A percentile compares a stretch with the other conserved stretches of the same genome.
Evolutionary conservation across 1,140 invertebrate species (phyloP).

Genomic region (Vollenhovia emeryi): DNA sequence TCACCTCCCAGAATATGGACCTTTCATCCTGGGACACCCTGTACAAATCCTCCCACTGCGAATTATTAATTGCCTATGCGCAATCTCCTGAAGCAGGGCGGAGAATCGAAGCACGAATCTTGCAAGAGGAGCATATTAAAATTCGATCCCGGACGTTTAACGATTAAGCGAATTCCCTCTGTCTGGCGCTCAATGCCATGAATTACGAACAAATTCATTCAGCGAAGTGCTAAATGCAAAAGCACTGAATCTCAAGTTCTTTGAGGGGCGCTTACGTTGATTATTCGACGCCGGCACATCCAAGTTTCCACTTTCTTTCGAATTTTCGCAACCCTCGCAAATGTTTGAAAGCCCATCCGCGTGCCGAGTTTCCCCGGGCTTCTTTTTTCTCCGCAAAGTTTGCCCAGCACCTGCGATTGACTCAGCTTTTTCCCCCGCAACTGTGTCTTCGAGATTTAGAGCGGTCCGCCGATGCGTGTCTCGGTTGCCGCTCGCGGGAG

Average conservation of each 20-base stretch:
- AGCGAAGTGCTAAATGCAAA: not conserved
- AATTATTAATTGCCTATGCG: not conserved
- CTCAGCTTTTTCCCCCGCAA: not conserved
- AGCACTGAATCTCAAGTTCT: not conserved
- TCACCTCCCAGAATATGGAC: too few relatives aligned
- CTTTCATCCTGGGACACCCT: too few relatives aligned
- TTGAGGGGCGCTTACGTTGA: not conserved
- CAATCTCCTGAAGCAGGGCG: not conserved
- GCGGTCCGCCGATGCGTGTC: not conserved
- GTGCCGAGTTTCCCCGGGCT: not conserved
- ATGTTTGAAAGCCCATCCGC: not conserved
- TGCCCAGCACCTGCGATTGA: slow-evolving; percentile 6
- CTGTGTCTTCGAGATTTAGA: slow-evolving; percentile 29
- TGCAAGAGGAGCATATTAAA: not conserved
- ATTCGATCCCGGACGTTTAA: not conserved
- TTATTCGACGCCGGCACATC: slow-evolving; percentile 23
- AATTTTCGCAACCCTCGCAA: slow-evolving; percentile 4
- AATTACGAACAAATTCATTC: not conserved
- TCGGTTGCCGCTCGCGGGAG: not conserved
- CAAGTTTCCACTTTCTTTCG: slow-evolving; percentile 1
- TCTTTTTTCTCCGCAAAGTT: slow-evolving; percentile 2
- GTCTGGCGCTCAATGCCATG: not conserved
- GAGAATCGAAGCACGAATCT: not conserved
- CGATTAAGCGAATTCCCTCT: not conserved
- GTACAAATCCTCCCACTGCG: not conserved